These are phyloP conservation scores for Podarcis lilfordi DNA, from an alignment of 2,797 vertebrate species.

Conservation along the genomic window DNA sequence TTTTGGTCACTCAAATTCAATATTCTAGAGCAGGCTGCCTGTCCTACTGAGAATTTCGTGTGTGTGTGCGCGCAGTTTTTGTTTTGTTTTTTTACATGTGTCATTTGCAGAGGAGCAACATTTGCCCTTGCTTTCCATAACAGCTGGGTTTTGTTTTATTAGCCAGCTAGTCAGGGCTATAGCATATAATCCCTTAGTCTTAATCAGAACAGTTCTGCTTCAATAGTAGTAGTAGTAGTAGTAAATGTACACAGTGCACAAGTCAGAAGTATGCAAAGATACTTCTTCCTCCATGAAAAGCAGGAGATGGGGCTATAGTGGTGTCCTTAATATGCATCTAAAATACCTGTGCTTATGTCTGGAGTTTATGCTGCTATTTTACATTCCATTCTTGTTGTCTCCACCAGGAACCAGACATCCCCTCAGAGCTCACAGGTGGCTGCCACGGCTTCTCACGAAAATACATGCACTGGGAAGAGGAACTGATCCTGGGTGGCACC, in stretches of 20 bases:
- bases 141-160: background rate
- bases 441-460: slow-evolving; percentile 97
- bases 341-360: background rate
- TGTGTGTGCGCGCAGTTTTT: too few species aligned
- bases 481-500: slow-evolving; percentile 92
- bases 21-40: background rate
- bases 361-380: background rate
- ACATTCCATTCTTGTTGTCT: background rate
- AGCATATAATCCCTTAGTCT: background rate
- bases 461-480: slow-evolving; percentile 99
- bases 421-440: slow-evolving; percentile 87
- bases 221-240: background rate
- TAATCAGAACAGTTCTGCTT: background rate
- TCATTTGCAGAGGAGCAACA: background rate
- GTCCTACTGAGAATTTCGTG: background rate
- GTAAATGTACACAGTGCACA: background rate
- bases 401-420: slow-evolving; percentile 86
- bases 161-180: background rate
- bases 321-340: background rate
- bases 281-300: background rate
- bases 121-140: background rate
- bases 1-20: background rate
- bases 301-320: background rate
- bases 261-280: background rate
- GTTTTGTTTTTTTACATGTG: background rate